A percentile compares a stretch with the other conserved stretches of the same genome.
Conservation (phyloP, 2,113 vertebrate genomes). For the Cyrtonyx montezumae region DNA sequence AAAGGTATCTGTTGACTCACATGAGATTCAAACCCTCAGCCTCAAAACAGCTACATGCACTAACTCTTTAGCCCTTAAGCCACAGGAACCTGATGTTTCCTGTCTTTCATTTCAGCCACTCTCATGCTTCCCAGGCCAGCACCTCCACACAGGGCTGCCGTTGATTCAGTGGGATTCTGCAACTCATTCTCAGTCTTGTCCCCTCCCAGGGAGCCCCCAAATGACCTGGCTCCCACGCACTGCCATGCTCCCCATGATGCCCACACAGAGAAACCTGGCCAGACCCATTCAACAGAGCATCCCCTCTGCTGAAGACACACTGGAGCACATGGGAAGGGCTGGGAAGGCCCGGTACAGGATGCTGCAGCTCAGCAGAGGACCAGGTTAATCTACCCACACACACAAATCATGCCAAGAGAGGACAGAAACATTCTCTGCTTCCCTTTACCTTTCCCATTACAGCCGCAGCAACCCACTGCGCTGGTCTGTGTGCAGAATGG, state of each 20-base stretch:
- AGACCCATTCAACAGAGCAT: not conserved
- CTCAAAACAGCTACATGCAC: rapidly evolving
- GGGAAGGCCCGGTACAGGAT: not conserved
- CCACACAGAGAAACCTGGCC: not conserved
- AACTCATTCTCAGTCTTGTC: no score
- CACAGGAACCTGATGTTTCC: not conserved
- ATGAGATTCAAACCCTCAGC: conserved; percentile 35
- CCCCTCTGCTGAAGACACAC: not conserved
- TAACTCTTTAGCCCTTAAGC: not conserved
- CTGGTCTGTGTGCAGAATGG: not conserved
- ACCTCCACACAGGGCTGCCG: not conserved
- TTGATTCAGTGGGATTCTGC: not conserved
- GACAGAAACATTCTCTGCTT: not conserved
- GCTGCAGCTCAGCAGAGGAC: not conserved
- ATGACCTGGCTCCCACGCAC: not conserved
- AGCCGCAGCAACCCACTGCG: not conserved
- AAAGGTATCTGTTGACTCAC: rapidly evolving
- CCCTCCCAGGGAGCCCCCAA: not conserved
- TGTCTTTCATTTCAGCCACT: not conserved
- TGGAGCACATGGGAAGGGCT: not conserved
- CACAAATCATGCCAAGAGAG: not conserved
- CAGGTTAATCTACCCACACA: not conserved
- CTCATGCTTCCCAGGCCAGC: not conserved
- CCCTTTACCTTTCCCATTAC: not conserved
- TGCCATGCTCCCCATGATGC: not conserved